Conservation (phyloP, 2,888 invertebrate species). For the Drosophila colorata region DNA sequence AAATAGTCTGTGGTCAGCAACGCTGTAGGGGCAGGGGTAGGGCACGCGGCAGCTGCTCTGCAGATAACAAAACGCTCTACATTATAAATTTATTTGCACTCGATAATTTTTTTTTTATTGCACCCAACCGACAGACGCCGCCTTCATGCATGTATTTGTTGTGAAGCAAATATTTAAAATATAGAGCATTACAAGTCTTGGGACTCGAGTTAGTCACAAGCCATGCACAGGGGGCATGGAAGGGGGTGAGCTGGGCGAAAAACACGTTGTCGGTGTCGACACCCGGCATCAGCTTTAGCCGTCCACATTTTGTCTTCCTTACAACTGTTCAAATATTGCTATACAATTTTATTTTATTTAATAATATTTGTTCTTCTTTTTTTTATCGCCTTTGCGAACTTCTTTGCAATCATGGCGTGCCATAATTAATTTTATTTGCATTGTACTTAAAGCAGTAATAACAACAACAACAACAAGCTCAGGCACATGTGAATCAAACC, state of each 20-base stretch:
- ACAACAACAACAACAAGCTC: slow-evolving; percentile 23
- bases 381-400: slow-evolving; percentile 42
- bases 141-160: slow-evolving; percentile 12
- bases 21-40: background rate
- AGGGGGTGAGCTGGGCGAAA: background rate
- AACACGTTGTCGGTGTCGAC: slow-evolving; percentile 4
- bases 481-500: slow-evolving; percentile 34
- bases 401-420: slow-evolving; percentile 53
- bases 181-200: slow-evolving; percentile 11
- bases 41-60: slow-evolving; percentile 27
- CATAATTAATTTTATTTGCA: slow-evolving; percentile 69
- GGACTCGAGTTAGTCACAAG: slow-evolving; percentile 17
- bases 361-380: slow-evolving; percentile 47
- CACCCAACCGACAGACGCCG: slow-evolving; percentile 30
- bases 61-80: slow-evolving; percentile 51
- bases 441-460: slow-evolving; percentile 59
- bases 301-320: slow-evolving; percentile 55
- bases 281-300: slow-evolving; percentile 10
- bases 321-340: slow-evolving; percentile 73
- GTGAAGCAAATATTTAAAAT: slow-evolving; percentile 20
- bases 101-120: slow-evolving; percentile 75
- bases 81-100: slow-evolving; percentile 68
- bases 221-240: too few species aligned
- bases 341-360: slow-evolving; percentile 34
- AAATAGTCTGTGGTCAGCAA: slow-evolving; percentile 48